phyloP scores from a whole-genome alignment of 2,113 vertebrate species.

The Anolis carolinensis region DNA sequence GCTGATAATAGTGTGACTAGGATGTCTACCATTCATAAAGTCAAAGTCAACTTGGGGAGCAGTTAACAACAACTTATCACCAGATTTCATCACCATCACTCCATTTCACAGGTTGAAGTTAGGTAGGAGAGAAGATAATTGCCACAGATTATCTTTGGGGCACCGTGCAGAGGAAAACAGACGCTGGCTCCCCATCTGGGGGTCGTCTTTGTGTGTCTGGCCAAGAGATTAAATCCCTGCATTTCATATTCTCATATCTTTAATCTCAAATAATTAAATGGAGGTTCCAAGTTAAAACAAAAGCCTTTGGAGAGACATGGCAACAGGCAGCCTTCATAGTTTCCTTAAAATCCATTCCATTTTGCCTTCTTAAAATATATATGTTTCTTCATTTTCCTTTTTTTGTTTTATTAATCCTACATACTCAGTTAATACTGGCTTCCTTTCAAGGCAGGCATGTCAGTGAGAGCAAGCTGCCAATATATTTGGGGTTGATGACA shows the following conservation, averaged over 20 bases:
- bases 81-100: neutral
- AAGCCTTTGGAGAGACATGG: neutral
- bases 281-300: neutral
- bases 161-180: fast-evolving
- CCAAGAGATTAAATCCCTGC: neutral
- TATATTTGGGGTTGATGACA: neutral
- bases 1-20: too few species aligned
- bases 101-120: neutral
- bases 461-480: neutral
- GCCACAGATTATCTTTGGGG: neutral
- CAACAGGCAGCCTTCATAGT: neutral
- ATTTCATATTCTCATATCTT: neutral
- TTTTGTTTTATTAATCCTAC: fast-evolving
- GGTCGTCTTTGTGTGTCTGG: neutral
- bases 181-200: neutral
- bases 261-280: slow-evolving; percentile 19
- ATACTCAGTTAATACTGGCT: neutral
- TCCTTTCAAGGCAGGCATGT: neutral
- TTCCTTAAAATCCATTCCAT: fast-evolving
- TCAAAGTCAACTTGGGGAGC: neutral
- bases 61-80: neutral
- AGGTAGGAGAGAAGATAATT: neutral
- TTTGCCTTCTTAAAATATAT: neutral
- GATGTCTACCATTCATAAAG: too few species aligned
- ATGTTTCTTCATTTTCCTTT: neutral